These are phyloP conservation scores for Drosophila mulleri DNA, from an alignment of 2,888 invertebrate genomes.

Conservation along the genomic window DNA sequence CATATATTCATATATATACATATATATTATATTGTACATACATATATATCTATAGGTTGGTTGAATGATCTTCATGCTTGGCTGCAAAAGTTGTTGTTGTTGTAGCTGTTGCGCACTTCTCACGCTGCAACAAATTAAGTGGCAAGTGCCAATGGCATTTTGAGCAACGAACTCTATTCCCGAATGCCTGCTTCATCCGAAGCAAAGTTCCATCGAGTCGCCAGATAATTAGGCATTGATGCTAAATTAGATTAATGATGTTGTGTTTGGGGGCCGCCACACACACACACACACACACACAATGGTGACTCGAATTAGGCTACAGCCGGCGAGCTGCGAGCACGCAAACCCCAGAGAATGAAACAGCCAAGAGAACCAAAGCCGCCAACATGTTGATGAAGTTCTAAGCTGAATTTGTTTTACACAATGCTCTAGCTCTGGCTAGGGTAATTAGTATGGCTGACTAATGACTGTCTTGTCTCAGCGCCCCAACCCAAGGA, in stretches of 20 bases:
- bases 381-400: conserved; percentile 50
- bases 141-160: conserved; percentile 42
- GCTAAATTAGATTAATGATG: conserved; percentile 78
- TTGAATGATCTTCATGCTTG: conserved; percentile 74
- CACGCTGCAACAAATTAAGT: conserved; percentile 66
- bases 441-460: conserved; percentile 65
- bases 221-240: conserved; percentile 59
- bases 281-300: conserved; percentile 20
- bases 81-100: conserved; percentile 33
- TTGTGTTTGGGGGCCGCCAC: conserved; percentile 45
- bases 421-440: conserved; percentile 7
- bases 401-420: conserved; percentile 49
- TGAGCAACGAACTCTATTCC: neutral
- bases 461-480: conserved; percentile 65
- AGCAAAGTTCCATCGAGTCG: conserved; percentile 17
- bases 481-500: conserved; percentile 29
- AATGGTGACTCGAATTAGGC: conserved; percentile 42
- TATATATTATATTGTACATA: conserved; percentile 4
- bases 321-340: conserved; percentile 25
- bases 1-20: neutral
- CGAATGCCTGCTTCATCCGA: conserved; percentile 4
- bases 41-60: conserved; percentile 32
- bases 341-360: conserved; percentile 52
- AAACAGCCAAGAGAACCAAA: neutral
- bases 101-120: conserved; percentile 23